A percentile compares a stretch with the other conserved stretches of the same genome.
These are phyloP conservation scores for Mycalesis mineus DNA, from an alignment of 2,888 invertebrate species.

Conservation along the genomic window DNA sequence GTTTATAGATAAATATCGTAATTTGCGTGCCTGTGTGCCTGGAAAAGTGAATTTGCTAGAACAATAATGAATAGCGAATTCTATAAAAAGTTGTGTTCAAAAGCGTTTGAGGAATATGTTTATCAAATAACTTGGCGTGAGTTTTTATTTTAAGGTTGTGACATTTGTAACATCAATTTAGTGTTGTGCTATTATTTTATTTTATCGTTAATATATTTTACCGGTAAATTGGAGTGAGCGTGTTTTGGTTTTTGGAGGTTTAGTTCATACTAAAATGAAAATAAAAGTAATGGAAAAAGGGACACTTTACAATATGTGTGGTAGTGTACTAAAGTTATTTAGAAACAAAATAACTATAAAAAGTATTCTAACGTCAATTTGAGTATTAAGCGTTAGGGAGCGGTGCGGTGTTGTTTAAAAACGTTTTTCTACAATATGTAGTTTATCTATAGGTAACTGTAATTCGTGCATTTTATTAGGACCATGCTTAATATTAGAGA, in stretches of 20 bases:
- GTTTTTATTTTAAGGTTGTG: slow-evolving; percentile 29
- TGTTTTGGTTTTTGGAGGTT: slow-evolving; percentile 14
- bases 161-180: slow-evolving; percentile 29
- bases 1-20: neutral
- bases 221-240: slow-evolving; percentile 9
- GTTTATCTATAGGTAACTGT: slow-evolving; percentile 4
- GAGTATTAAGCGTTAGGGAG: neutral
- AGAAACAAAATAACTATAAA: neutral
- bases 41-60: neutral
- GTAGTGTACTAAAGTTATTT: neutral
- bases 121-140: neutral
- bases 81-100: neutral
- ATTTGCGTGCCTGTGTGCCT: neutral
- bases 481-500: slow-evolving; percentile 37
- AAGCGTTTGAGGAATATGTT: neutral
- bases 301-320: neutral
- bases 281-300: neutral
- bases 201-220: slow-evolving; percentile 22
- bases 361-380: neutral
- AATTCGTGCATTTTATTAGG: slow-evolving; percentile 22
- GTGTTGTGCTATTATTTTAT: slow-evolving; percentile 31
- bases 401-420: neutral
- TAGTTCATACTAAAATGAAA: neutral
- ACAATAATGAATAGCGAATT: neutral
- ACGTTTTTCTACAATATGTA: neutral